These are phyloP conservation scores for Hyppa rectilinea DNA, from an alignment of 2,888 invertebrate species.

Conservation along the genomic window DNA sequence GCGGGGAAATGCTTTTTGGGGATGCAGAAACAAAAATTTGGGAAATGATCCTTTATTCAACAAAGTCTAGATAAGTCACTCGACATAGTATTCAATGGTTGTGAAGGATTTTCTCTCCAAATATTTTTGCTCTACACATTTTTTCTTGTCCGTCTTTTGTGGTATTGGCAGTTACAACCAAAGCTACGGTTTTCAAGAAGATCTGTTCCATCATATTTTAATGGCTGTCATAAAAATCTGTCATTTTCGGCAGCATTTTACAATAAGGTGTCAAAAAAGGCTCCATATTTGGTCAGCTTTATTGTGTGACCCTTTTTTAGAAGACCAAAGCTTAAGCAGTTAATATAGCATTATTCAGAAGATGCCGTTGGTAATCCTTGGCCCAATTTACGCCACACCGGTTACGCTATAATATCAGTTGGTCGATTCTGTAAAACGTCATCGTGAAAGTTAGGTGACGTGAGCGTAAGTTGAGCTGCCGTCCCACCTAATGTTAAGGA, in stretches of 20 bases:
- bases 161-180: not conserved
- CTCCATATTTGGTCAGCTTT: not conserved
- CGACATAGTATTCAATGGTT: too few relatives aligned
- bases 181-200: not conserved
- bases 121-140: not conserved
- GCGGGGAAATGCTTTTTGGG: not conserved
- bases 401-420: not conserved
- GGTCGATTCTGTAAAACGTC: too few relatives aligned
- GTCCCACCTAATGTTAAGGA: too few relatives aligned
- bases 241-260: not conserved
- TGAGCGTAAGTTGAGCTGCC: too few relatives aligned
- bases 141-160: not conserved
- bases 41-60: conserved; percentile 4
- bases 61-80: not conserved
- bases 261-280: not conserved
- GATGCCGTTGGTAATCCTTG: not conserved
- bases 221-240: not conserved
- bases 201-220: not conserved
- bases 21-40: conserved; percentile 12
- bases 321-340: not conserved
- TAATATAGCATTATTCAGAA: too few relatives aligned
- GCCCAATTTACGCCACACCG: not conserved
- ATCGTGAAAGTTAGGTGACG: too few relatives aligned
- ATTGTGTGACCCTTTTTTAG: not conserved
- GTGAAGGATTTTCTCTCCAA: not conserved